Evolutionary conservation across 2,888 invertebrate species (phyloP).

Genomic region (Alviniconcha strummeri): DNA sequence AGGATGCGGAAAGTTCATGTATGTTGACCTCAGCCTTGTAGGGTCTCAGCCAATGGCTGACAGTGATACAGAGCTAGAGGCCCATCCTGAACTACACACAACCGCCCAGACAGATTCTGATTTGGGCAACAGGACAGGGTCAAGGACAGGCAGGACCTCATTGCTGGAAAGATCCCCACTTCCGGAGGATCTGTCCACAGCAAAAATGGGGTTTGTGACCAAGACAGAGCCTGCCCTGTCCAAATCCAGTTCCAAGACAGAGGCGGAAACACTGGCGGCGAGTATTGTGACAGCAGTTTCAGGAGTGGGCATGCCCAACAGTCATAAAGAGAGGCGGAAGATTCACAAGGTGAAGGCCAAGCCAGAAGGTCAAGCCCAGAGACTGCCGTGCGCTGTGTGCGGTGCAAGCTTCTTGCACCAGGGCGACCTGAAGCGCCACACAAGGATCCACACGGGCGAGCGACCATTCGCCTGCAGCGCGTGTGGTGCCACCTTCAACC

Average conservation of each 20-base stretch:
- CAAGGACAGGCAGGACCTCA: neutral
- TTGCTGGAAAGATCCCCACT: no score
- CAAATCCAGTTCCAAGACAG: neutral
- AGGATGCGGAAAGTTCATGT: neutral
- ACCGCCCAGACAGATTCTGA: neutral
- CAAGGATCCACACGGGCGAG: constrained; percentile 29
- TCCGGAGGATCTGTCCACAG: no score
- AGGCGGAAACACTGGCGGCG: neutral
- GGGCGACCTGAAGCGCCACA: constrained; percentile 34
- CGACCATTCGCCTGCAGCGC: constrained; percentile 31
- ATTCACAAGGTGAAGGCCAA: neutral
- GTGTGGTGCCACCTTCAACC: constrained; percentile 34
- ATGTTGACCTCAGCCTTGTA: neutral
- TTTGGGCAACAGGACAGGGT: neutral
- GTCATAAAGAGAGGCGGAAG: neutral
- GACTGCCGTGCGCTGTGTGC: constrained; percentile 31
- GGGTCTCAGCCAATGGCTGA: neutral
- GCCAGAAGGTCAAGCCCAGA: neutral
- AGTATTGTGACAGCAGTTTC: neutral
- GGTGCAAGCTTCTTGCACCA: constrained; percentile 13
- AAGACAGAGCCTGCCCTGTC: neutral
- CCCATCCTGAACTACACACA: neutral
- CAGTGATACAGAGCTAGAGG: neutral
- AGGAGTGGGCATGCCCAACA: neutral
- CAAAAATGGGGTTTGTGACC: no score